Base-by-base conservation (phyloP, 2,113 vertebrate species). In the Larimichthys crocea region DNA sequence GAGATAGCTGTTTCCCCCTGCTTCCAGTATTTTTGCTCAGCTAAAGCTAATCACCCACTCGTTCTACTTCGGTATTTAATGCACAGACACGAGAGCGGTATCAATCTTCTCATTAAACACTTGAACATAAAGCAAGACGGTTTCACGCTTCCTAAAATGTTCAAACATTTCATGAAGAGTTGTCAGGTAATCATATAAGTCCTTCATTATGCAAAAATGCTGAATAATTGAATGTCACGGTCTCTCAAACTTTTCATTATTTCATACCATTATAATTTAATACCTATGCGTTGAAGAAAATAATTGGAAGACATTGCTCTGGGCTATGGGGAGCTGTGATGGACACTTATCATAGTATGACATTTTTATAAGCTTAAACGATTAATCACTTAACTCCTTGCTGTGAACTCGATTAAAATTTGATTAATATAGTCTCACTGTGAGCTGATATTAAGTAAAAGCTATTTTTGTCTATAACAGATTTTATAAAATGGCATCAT, bases 341-440 rank as follows among this genome's bases (percentile, higher is more conserved):
- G 55, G 61, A 4, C 75, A 69, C 50, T 79, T 68, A 74, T 80
- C 17, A 59, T 64, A 74, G 55, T 83, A 35, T 79, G 74, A 73
- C 63, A 83, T 85, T 77, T 52, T 77, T 48, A 67, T 49, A 44
- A 42, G 31, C 62, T 40, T 82, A 8, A 86, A 61, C 19, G 50
- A 82, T 65, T 59, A 76, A 75, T 80, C 67, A 82, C 61, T 86
- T 73, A 65, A 69, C 64, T 73, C 66, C 80, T 63, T 46, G 83
- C 77, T 80, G 63, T 64, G 59, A 80, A 53, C 59, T 60, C 70
- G 53, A 87, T 89, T 89, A 75, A 85, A 80, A 78, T 69, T 42
- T 72, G 67, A n/a, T 48, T 68, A n/a, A 55, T 71, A 49, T 50
- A 55, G 10, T 66, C 9, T 55, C 84, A n/a, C 20, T 80, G 12